Evolutionary conservation across 2,113 vertebrate species (phyloP).

Genomic region (Brachyhypopomus occidentalis): DNA sequence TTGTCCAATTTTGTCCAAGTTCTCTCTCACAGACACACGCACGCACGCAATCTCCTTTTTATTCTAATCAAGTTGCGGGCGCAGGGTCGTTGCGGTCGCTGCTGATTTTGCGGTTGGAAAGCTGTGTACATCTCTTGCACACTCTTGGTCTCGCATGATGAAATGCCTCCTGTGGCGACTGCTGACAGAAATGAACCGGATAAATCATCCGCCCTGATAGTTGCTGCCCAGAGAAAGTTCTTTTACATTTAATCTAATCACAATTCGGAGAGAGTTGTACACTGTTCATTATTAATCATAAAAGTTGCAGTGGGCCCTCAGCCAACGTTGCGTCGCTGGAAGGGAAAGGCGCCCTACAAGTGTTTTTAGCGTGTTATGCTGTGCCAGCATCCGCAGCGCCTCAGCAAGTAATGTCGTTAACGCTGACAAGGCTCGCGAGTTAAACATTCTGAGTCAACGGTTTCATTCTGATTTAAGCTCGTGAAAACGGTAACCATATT

Average conservation of each 20-base stretch:
- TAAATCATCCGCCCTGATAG: constrained; percentile 57
- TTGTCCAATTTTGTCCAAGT: too few relatives aligned
- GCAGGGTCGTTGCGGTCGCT: constrained; percentile 64
- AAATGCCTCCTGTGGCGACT: constrained; percentile 64
- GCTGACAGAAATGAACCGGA: constrained; percentile 63
- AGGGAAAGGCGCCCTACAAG: constrained; percentile 13
- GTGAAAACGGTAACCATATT: not conserved
- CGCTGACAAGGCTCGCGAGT: not conserved
- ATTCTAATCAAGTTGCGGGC: constrained; percentile 67
- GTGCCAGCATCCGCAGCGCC: constrained; percentile 3
- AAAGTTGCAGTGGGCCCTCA: constrained; percentile 22
- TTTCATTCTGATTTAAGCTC: not conserved
- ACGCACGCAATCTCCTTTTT: not conserved
- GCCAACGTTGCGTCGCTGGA: constrained; percentile 8
- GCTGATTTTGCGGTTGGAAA: constrained; percentile 72
- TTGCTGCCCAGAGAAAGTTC: constrained; percentile 42
- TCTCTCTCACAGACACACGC: not conserved
- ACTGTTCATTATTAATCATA: constrained; percentile 53
- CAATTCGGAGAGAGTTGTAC: constrained; percentile 54
- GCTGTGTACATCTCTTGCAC: constrained; percentile 65
- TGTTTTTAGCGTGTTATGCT: constrained; percentile 12
- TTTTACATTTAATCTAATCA: constrained; percentile 65
- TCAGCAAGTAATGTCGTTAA: constrained; percentile 16
- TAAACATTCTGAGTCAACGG: constrained; percentile 4
- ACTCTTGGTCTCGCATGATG: constrained; percentile 63